Conservation (phyloP, 1,140 invertebrate species). For the Aricia agestis region DNA sequence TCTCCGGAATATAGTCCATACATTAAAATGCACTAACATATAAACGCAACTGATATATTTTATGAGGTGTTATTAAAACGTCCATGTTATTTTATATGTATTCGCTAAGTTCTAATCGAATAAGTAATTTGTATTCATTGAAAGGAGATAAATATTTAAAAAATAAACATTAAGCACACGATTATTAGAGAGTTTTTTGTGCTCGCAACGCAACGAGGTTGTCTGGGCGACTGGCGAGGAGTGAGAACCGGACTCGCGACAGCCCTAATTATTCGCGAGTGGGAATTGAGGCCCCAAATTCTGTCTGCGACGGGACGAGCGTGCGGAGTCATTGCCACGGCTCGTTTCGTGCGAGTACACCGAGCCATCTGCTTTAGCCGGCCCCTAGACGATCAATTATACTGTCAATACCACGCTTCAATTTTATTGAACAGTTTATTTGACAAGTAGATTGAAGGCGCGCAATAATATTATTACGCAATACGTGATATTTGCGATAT, state of each 20-base stretch:
- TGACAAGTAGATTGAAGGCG: too few relatives aligned
- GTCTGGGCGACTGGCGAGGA: background rate
- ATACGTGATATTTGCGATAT: too few relatives aligned
- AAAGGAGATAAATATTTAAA: background rate
- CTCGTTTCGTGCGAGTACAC: background rate
- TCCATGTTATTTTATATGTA: background rate
- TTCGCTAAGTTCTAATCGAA: background rate
- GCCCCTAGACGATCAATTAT: too few relatives aligned
- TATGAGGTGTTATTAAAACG: background rate
- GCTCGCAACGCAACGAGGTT: background rate
- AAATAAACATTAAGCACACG: background rate
- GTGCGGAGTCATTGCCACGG: background rate
- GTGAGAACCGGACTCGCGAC: background rate
- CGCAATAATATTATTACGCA: too few relatives aligned
- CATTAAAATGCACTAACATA: too few relatives aligned
- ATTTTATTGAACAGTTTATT: too few relatives aligned
- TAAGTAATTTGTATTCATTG: background rate
- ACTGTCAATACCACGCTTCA: too few relatives aligned
- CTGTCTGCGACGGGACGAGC: background rate
- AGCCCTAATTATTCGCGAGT: slow-evolving; percentile 7
- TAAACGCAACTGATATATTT: too few relatives aligned
- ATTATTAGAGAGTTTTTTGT: background rate
- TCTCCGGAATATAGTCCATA: too few relatives aligned
- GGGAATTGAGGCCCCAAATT: slow-evolving; percentile 1
- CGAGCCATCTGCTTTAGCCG: too few relatives aligned